Percentiles rank a stretch among this genome's conserved stretches.
These are phyloP conservation scores for Zele albiditarsus DNA, from an alignment of 2,888 invertebrate genomes.

Conservation along the genomic window DNA sequence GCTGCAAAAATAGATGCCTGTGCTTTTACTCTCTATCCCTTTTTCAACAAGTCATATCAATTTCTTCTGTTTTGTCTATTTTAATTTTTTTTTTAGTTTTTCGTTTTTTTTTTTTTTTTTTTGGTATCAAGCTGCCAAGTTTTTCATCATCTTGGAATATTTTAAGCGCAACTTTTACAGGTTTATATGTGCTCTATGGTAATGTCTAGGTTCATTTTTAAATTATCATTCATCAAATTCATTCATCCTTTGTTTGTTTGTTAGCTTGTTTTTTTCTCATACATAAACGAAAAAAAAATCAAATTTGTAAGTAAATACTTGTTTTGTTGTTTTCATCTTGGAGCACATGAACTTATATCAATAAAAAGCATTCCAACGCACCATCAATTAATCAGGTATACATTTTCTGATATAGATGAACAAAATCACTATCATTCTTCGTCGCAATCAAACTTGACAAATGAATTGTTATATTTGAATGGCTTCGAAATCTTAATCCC, in stretches of 20 bases:
- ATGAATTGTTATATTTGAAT: not conserved
- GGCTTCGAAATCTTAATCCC: not conserved
- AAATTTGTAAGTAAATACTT: constrained; percentile 29
- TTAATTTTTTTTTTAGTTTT: constrained; percentile 40
- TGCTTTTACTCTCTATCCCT: constrained; percentile 50
- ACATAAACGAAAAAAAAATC: constrained; percentile 18
- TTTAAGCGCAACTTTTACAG: constrained; percentile 42
- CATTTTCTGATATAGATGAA: constrained; percentile 5
- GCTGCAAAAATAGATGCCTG: constrained; percentile 69
- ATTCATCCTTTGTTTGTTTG: constrained; percentile 3
- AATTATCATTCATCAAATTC: constrained; percentile 5
- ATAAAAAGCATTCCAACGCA: constrained; percentile 21
- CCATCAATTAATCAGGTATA: constrained; percentile 33
- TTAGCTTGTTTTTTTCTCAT: too few species aligned
- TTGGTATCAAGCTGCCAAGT: constrained; percentile 69
- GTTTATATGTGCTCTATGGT: constrained; percentile 18
- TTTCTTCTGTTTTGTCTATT: not conserved
- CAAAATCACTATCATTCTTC: constrained; percentile 12
- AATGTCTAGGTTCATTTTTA: not conserved
- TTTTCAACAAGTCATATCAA: not conserved
- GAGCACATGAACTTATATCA: not conserved
- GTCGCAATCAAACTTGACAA: constrained; percentile 2
- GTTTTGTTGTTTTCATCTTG: not conserved
- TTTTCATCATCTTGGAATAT: constrained; percentile 58
- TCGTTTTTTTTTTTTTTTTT: constrained; percentile 53